phyloP scores from a whole-genome alignment of 35 echinoderm and acorn worm genomes.

The Holothuria glaberrima region DNA sequence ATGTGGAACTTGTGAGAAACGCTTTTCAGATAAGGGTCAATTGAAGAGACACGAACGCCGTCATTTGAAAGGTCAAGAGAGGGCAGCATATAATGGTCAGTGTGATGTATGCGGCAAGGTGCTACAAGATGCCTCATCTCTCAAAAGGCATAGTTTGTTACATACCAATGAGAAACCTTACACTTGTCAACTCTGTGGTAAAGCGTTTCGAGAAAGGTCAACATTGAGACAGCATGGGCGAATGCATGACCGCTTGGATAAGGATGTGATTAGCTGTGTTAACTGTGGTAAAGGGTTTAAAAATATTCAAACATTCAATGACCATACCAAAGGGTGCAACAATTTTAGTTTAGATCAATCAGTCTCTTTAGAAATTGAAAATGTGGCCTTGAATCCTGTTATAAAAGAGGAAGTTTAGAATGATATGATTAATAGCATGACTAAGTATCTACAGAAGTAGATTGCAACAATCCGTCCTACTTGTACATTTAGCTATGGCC shows the following conservation, averaged over 20 bases:
- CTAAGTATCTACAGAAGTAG: too few species aligned
- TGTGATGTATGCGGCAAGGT: conserved; percentile 45
- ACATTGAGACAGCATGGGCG: conserved; percentile 11
- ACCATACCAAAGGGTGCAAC: conserved; percentile 6
- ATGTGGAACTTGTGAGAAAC: conserved; percentile 48
- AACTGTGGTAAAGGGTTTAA: background rate
- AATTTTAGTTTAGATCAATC: background rate
- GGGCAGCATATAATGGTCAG: conserved; percentile 38
- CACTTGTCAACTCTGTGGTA: conserved; percentile 4
- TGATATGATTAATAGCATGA: too few species aligned
- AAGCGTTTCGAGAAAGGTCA: conserved; percentile 31
- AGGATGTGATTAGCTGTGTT: background rate
- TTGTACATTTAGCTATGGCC: too few species aligned
- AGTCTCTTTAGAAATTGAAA: conserved; percentile 16
- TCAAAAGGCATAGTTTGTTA: conserved; percentile 13
- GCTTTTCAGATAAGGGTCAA: conserved; percentile 57
- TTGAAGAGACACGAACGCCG: conserved; percentile 34
- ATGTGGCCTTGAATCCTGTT: conserved; percentile 30
- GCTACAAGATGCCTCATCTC: conserved; percentile 24
- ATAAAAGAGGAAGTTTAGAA: background rate
- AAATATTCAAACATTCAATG: background rate
- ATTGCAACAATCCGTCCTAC: too few species aligned
- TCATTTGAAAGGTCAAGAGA: conserved; percentile 19
- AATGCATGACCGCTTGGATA: background rate
- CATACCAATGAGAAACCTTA: conserved; percentile 25